Percentiles rank a stretch among this genome's conserved stretches.
Evolutionary conservation across 1,140 invertebrate species (phyloP).

Genomic region (Dendroctonus valens): DNA sequence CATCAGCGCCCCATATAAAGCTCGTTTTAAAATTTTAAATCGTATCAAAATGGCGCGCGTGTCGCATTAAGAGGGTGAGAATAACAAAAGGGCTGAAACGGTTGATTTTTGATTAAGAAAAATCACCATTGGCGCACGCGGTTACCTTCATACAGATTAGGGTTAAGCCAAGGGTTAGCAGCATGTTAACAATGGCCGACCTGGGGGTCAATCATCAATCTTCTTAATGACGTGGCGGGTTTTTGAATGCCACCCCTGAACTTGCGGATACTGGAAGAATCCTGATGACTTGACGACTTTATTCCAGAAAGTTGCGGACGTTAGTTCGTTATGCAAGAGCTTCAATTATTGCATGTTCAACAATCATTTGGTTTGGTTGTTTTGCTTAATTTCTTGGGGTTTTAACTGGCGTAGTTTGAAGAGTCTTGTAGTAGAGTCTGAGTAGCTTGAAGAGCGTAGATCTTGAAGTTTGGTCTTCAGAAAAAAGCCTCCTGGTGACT

Average conservation of each 20-base stretch:
- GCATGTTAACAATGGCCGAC: constrained; percentile 31
- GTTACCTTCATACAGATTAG: constrained; percentile 32
- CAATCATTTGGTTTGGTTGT: no score
- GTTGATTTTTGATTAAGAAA: constrained; percentile 33
- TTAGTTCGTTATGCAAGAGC: no score
- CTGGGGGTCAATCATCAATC: constrained; percentile 28
- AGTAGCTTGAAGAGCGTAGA: no score
- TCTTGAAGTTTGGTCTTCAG: no score
- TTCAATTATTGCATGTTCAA: no score
- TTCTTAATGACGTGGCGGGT: constrained; percentile 26
- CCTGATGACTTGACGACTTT: no score
- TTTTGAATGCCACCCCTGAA: constrained; percentile 8
- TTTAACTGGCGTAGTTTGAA: no score
- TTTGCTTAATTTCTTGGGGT: no score
- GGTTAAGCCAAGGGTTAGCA: constrained; percentile 29
- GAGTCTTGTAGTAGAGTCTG: no score
- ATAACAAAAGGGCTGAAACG: constrained; percentile 18
- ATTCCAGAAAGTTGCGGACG: no score
- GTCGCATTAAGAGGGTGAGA: neutral
- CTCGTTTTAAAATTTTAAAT: constrained; percentile 17
- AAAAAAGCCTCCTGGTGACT: no score
- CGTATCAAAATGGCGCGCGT: constrained; percentile 26
- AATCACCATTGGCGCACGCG: constrained; percentile 28
- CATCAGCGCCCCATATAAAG: neutral
- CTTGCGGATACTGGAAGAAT: no score